phyloP scores from a whole-genome alignment of 2,797 vertebrate genomes.

The Apodemus agrarius region DNA sequence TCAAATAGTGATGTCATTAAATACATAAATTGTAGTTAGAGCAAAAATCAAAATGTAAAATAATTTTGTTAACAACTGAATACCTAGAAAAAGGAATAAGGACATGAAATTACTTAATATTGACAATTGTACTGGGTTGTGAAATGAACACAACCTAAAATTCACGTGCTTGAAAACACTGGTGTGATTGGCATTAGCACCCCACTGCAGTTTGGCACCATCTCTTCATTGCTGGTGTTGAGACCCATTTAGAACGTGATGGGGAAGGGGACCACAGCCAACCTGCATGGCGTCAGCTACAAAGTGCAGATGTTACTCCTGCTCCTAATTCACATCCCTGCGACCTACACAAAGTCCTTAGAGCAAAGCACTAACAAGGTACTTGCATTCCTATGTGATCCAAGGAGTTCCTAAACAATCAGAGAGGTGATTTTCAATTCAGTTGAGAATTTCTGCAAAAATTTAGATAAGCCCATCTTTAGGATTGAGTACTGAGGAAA shows the following conservation, averaged over 20 bases:
- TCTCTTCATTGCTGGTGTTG: background rate
- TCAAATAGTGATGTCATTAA: slow-evolving; percentile 48
- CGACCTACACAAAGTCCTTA: no score
- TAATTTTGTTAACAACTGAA: slow-evolving; percentile 45
- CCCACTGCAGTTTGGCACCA: background rate
- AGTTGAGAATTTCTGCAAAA: background rate
- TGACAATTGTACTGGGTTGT: background rate
- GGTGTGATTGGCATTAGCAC: background rate
- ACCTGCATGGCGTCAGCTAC: background rate
- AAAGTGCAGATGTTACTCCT: fast-evolving
- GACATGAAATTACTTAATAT: slow-evolving; percentile 1
- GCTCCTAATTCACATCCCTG: background rate
- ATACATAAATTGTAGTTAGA: slow-evolving; percentile 24
- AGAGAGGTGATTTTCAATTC: background rate
- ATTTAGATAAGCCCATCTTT: background rate
- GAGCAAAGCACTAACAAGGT: background rate
- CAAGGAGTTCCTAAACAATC: background rate
- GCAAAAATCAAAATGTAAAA: slow-evolving; percentile 45
- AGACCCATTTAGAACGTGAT: background rate
- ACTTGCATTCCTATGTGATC: background rate
- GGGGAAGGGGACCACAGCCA: background rate
- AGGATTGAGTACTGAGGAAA: background rate
- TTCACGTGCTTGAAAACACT: background rate
- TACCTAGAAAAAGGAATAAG: slow-evolving; percentile 17
- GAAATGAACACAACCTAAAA: background rate